phyloP scores from a whole-genome alignment of 2,113 vertebrate genomes.

The Syrrhaptes paradoxus region DNA sequence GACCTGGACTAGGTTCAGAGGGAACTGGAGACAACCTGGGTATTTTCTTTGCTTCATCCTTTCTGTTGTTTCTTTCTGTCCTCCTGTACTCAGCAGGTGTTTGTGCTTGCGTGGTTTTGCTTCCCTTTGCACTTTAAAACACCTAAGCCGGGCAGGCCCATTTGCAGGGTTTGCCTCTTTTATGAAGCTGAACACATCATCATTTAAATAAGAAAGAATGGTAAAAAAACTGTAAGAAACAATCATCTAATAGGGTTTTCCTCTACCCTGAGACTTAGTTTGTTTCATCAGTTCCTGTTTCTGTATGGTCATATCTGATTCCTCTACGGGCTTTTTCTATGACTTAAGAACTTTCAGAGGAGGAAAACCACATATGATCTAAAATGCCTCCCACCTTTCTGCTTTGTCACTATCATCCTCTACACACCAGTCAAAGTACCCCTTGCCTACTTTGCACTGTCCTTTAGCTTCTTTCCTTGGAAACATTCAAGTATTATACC shows the following conservation, averaged over 20 bases:
- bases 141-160: not conserved
- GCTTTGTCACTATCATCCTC: constrained; percentile 8
- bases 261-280: not conserved
- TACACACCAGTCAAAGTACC: not conserved
- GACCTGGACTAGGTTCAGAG: not conserved
- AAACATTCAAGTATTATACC: not conserved
- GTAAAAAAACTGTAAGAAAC: not conserved
- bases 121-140: not conserved
- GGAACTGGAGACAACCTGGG: not conserved
- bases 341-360: constrained; percentile 27
- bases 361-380: not conserved
- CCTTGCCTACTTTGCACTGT: not conserved
- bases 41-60: not conserved
- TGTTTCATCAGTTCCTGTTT: not conserved
- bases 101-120: not conserved
- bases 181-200: not conserved
- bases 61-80: not conserved
- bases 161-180: not conserved
- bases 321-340: not conserved
- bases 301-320: constrained; percentile 22
- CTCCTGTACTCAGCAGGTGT: not conserved
- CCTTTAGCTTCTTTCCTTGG: not conserved
- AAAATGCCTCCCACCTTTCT: not conserved
- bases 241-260: not conserved
- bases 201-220: not conserved